Base-by-base conservation (phyloP, 1,140 invertebrate species). In the Saccostrea cuccullata region DNA sequence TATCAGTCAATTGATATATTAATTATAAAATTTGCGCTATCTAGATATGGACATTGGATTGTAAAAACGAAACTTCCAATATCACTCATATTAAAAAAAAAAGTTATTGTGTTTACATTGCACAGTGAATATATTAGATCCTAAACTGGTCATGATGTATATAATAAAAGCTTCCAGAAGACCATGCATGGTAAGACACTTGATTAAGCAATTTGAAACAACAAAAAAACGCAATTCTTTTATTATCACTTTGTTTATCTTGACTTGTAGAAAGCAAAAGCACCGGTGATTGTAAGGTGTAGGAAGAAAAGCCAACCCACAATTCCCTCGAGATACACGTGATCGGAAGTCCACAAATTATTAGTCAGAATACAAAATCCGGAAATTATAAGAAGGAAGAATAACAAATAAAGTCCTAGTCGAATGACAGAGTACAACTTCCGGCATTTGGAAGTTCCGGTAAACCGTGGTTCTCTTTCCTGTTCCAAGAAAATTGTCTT, bases 261-360 rank as follows among this genome's bases (percentile, higher is more conserved):
- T 77, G 70, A 77, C 30, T 77, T 77, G 26, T 77, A 77, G 70
- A 77, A 77, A 77, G 70, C 70, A 30, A 77, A 77, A 77, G 26
- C 70, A 12, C 70, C 70, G 0, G 70, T 77, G 15, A 77, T 17
- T 30, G 70, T 77, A 0, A 77, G 70, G 12, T 77, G 70, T 17
- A 77, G 26, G 70, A 77, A 77, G 70, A 77, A 77, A 12, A 77
- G 70, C 70, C 70, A 77, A 36, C 70, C 70, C 23, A 77, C 30
- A 26, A 23, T 30, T 15, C 26, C 11, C 26, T 26, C 70, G 1
- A 77, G 11, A 77, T 9, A 36, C 70, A 77, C 26, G 70, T 77
- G 70, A 77, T 77, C 23, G 11, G 70, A 77, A 30, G 23, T 77
- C 70, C 70, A 17, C 26, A 77, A 30, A 77, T 77, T 36, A 77